phyloP scores from a whole-genome alignment of 2,888 invertebrate species.

The Tinea pellionella region DNA sequence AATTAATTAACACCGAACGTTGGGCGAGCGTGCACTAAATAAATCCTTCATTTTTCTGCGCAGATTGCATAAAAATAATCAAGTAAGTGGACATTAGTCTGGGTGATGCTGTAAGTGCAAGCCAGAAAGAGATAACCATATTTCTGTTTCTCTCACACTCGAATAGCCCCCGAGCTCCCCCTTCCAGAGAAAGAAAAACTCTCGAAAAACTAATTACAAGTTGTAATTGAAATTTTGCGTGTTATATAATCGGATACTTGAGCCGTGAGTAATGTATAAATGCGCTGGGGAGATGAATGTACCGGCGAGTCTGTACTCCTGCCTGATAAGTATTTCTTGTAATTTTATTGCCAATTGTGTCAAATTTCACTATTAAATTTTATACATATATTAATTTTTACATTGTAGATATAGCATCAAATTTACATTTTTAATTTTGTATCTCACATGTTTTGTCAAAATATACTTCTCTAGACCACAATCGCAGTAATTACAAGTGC shows the following conservation, averaged over 20 bases:
- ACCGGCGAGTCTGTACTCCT: conserved; percentile 21
- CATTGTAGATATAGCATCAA: too few species aligned
- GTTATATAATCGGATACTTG: conserved; percentile 72
- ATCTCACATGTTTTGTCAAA: not conserved
- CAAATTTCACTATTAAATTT: too few species aligned
- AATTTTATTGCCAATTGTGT: too few species aligned
- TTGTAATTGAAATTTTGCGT: conserved; percentile 73
- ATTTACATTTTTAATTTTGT: not conserved
- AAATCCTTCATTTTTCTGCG: conserved; percentile 58
- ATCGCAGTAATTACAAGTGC: not conserved
- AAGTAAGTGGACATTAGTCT: conserved; percentile 67
- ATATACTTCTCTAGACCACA: not conserved
- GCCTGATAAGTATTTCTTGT: too few species aligned
- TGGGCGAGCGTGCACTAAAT: conserved; percentile 43
- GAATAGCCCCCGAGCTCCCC: conserved; percentile 47
- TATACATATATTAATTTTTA: too few species aligned
- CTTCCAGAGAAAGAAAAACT: conserved; percentile 67
- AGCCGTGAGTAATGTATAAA: conserved; percentile 69
- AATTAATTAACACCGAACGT: conserved; percentile 55
- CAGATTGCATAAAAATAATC: conserved; percentile 69
- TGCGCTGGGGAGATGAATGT: conserved; percentile 63
- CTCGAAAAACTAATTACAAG: conserved; percentile 72
- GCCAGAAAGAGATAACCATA: conserved; percentile 27
- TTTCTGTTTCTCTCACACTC: conserved; percentile 32
- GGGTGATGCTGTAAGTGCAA: conserved; percentile 42